Percentiles rank a stretch among this genome's conserved stretches.
Evolutionary conservation across 2,888 invertebrate species (phyloP).

Genomic region (Alloscopus bannaensis): DNA sequence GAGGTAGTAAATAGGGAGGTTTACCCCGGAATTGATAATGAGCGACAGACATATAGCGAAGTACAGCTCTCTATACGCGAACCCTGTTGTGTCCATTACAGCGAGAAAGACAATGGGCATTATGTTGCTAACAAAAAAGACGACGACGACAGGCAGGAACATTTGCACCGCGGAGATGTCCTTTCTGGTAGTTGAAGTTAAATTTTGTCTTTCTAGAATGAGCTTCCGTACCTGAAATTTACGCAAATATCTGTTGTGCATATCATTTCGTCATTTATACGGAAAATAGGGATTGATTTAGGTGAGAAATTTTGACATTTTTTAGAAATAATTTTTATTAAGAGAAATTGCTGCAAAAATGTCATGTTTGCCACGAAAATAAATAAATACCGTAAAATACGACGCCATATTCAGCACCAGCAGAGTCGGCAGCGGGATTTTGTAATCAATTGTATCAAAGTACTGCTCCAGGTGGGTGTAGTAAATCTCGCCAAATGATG

Average conservation of each 20-base stretch:
- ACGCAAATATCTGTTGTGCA: no score
- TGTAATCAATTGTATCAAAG: neutral
- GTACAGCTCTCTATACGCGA: conserved; percentile 2
- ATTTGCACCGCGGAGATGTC: neutral
- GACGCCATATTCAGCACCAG: conserved; percentile 3
- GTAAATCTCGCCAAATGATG: neutral
- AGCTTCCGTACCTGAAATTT: conserved; percentile 39
- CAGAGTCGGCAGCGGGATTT: neutral
- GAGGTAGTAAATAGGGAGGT: conserved; percentile 12
- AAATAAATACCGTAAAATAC: no score
- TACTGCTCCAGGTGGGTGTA: neutral
- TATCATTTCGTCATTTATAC: no score
- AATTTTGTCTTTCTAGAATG: conserved; percentile 28
- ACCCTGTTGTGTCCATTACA: neutral
- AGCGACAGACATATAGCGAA: neutral
- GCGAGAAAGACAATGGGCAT: neutral
- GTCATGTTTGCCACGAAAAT: no score
- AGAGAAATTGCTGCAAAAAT: no score
- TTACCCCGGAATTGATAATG: neutral
- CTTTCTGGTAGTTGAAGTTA: conserved; percentile 27
- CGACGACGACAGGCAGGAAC: conserved; percentile 11
- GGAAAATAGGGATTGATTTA: no score
- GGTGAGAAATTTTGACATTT: no score
- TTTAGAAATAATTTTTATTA: no score
- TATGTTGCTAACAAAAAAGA: conserved; percentile 1